Percentiles rank a stretch among this genome's conserved stretches.
Conservation (phyloP, 64 coral and sea anemone species). For the Pachyseris speciosa region DNA sequence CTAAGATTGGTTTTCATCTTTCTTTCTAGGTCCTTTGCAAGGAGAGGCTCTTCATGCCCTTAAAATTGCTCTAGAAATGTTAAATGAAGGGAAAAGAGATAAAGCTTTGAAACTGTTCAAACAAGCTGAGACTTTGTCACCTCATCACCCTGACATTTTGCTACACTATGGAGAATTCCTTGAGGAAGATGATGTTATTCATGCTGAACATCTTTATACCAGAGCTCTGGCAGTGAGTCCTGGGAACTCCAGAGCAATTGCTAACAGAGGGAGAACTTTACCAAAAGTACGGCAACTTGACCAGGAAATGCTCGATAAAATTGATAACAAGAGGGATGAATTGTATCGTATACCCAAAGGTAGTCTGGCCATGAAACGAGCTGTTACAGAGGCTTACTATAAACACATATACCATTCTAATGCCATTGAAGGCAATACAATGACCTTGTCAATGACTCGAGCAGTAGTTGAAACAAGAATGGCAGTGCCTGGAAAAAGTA, state of each 20-base stretch:
- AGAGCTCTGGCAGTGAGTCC: constrained; percentile 82
- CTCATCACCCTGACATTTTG: constrained; percentile 92
- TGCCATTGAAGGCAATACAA: constrained; percentile 99
- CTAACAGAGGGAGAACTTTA: constrained; percentile 91
- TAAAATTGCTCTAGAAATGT: constrained; percentile 85
- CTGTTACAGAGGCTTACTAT: constrained; percentile 93
- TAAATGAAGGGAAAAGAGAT: constrained; percentile 81
- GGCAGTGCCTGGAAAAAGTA: constrained; percentile 95
- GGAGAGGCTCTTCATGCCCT: constrained; percentile 87
- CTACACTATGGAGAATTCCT: constrained; percentile 95
- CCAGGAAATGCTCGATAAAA: constrained; percentile 90
- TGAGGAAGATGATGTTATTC: constrained; percentile 85
- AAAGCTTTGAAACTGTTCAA: constrained; percentile 95
- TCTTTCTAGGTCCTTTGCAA: constrained; percentile 77
- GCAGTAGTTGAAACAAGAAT: constrained; percentile 97
- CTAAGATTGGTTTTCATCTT: not conserved
- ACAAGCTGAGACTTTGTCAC: constrained; percentile 87
- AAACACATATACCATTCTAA: constrained; percentile 99
- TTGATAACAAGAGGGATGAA: constrained; percentile 89
- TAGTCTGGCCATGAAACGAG: constrained; percentile 87
- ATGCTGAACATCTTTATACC: constrained; percentile 92
- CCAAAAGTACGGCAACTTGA: constrained; percentile 97
- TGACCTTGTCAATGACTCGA: constrained; percentile 98
- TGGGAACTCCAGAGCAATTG: constrained; percentile 68
- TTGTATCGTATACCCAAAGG: constrained; percentile 83